A percentile compares a stretch with the other conserved stretches of the same genome.
Conservation (phyloP, 1,140 invertebrate genomes). For the Drosophila busckii region DNA sequence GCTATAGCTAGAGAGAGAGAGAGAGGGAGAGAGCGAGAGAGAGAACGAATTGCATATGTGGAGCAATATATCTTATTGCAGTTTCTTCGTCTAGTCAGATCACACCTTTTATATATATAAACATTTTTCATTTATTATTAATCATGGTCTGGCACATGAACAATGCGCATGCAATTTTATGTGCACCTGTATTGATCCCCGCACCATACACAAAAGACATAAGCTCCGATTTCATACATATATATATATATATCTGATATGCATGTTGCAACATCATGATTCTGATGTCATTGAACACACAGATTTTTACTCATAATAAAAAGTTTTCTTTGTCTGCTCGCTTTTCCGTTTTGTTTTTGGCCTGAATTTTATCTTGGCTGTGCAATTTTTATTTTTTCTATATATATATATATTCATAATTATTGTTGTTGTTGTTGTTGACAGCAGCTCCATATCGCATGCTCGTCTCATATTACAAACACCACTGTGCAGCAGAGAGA, state of each 20-base stretch:
- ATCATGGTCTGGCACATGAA: constrained; percentile 12
- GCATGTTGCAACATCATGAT: constrained; percentile 16
- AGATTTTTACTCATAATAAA: too few species aligned
- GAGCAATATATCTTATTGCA: constrained; percentile 7
- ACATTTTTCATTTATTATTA: too few species aligned
- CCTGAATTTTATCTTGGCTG: constrained; percentile 45
- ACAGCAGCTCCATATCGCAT: constrained; percentile 1
- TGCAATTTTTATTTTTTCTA: constrained; percentile 34
- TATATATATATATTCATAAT: neutral
- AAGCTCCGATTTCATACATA: constrained; percentile 11
- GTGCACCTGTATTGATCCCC: constrained; percentile 18
- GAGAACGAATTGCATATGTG: constrained; percentile 8
- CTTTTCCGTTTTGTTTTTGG: constrained; percentile 12
- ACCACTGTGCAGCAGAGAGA: too few species aligned
- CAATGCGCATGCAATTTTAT: neutral
- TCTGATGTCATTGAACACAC: constrained; percentile 2
- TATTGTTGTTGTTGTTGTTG: constrained; percentile 32
- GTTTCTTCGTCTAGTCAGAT: too few species aligned
- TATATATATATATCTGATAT: neutral
- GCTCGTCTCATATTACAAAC: constrained; percentile 33
- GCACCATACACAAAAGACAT: neutral
- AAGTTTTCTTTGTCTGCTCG: neutral
- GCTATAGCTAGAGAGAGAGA: neutral
- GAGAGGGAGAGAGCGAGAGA: neutral
- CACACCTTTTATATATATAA: too few species aligned